phyloP scores from a whole-genome alignment of 2,113 vertebrate species.

The Dendrocopos noguchii region DNA sequence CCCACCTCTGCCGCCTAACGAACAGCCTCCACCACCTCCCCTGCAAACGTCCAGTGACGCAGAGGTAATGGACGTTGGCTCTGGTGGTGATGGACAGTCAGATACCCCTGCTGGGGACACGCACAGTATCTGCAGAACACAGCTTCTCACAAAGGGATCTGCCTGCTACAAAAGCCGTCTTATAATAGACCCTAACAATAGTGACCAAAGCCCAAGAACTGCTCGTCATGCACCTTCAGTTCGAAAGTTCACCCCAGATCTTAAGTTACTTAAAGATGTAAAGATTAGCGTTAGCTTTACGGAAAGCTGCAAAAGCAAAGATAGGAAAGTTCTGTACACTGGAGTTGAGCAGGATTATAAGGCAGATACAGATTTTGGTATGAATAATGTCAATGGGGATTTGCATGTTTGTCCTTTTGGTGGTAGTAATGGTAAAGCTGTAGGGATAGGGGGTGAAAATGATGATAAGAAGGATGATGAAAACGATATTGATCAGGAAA shows the following conservation, averaged over 20 bases:
- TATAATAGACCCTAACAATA: conserved; percentile 81
- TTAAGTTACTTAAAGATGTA: conserved; percentile 96
- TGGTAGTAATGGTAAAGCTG: conserved; percentile 77
- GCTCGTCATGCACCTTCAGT: conserved; percentile 93
- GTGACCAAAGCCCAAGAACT: conserved; percentile 89
- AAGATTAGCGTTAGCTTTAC: conserved; percentile 97
- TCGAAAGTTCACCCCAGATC: conserved; percentile 93
- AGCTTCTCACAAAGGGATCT: conserved; percentile 89
- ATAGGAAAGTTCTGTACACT: conserved; percentile 95
- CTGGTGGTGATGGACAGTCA: conserved; percentile 99
- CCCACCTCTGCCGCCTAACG: conserved; percentile 81
- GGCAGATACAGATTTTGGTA: conserved; percentile 72
- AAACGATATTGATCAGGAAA: conserved; percentile 89
- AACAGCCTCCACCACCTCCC: conserved; percentile 99
- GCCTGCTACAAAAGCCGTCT: conserved; percentile 86
- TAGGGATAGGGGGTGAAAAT: conserved; percentile 71
- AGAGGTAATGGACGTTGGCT: conserved; percentile 99
- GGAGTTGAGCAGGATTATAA: conserved; percentile 84
- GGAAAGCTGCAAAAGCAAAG: conserved; percentile 93
- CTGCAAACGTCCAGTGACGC: conserved; percentile 99
- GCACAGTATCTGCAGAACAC: conserved; percentile 79
- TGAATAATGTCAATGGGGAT: conserved; percentile 87
- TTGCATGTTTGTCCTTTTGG: conserved; percentile 86
- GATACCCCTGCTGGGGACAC: conserved; percentile 91
- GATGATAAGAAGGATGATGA: conserved; percentile 84